Conservation (phyloP, 2,888 invertebrate genomes). For the Linyphia triangularis region DNA sequence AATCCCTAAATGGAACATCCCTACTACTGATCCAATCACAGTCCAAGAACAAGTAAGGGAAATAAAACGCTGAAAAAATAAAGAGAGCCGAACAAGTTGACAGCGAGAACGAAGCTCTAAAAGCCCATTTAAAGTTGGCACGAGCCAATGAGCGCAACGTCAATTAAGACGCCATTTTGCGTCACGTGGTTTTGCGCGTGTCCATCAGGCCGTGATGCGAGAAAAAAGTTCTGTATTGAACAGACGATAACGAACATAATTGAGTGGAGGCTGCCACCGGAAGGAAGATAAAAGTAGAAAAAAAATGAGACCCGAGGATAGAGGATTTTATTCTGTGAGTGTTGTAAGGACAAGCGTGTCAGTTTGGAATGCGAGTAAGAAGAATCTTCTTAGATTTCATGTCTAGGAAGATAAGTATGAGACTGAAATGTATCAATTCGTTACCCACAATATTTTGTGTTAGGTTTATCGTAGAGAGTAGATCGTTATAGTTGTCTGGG, state of each 20-base stretch:
- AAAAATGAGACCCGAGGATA: background rate
- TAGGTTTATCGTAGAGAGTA: no score
- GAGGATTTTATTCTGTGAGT: constrained; percentile 12
- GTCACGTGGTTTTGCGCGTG: constrained; percentile 62
- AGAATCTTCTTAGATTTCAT: background rate
- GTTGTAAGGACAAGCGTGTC: constrained; percentile 15
- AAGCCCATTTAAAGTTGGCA: constrained; percentile 71
- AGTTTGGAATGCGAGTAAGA: constrained; percentile 11
- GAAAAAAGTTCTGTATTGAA: constrained; percentile 32
- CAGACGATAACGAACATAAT: constrained; percentile 54
- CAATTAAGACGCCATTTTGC: constrained; percentile 71
- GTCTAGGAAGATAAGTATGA: background rate
- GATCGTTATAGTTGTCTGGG: no score
- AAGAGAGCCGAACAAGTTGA: constrained; percentile 45
- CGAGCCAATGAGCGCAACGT: constrained; percentile 61
- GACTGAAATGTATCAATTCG: background rate
- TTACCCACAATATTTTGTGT: background rate
- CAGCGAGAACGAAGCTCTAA: constrained; percentile 60
- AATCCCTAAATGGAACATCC: constrained; percentile 67
- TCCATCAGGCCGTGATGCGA: constrained; percentile 41
- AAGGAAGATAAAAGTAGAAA: constrained; percentile 19
- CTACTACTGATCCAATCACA: constrained; percentile 61
- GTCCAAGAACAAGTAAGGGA: constrained; percentile 41
- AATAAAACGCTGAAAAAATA: constrained; percentile 10
- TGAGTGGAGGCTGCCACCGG: constrained; percentile 22